These are phyloP conservation scores for Meandrusa payeni DNA, from an alignment of 2,888 invertebrate species.

Conservation along the genomic window DNA sequence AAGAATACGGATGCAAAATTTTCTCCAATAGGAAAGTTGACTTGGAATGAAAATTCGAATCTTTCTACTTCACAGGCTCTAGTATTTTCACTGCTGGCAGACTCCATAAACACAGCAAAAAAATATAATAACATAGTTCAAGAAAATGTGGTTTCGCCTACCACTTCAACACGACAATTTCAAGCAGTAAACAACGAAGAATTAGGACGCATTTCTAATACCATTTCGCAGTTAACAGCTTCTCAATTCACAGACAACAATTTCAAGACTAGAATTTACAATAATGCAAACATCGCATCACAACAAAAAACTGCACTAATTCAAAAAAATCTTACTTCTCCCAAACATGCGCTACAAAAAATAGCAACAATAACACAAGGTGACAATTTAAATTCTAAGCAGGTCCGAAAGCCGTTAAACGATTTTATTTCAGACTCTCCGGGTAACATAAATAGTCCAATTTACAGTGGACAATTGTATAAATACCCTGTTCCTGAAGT, in stretches of 20 bases:
- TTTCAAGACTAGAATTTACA: slow-evolving; percentile 37
- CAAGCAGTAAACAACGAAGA: slow-evolving; percentile 55
- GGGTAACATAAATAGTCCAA: slow-evolving; percentile 40
- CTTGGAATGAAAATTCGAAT: slow-evolving; percentile 55
- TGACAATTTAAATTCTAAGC: background rate
- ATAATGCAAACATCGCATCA: slow-evolving; percentile 33
- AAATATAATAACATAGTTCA: slow-evolving; percentile 61
- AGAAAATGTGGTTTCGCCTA: slow-evolving; percentile 45
- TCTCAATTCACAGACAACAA: slow-evolving; percentile 44
- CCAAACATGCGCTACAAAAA: slow-evolving; percentile 25
- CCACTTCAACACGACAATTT: slow-evolving; percentile 44
- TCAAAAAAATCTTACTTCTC: background rate
- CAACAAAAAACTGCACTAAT: slow-evolving; percentile 31
- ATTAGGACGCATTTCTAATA: slow-evolving; percentile 51
- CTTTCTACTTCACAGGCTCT: slow-evolving; percentile 75
- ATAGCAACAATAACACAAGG: background rate
- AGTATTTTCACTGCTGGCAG: slow-evolving; percentile 68
- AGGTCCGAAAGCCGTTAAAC: background rate
- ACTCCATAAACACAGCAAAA: slow-evolving; percentile 68
- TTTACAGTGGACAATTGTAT: slow-evolving; percentile 71
- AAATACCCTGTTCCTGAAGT: slow-evolving; percentile 68
- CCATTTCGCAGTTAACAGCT: slow-evolving; percentile 63
- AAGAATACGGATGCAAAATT: slow-evolving; percentile 43
- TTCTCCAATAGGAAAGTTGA: slow-evolving; percentile 62
- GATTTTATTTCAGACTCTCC: slow-evolving; percentile 20